phyloP scores from a whole-genome alignment of 1,140 invertebrate species.

The Halotydeus destructor region DNA sequence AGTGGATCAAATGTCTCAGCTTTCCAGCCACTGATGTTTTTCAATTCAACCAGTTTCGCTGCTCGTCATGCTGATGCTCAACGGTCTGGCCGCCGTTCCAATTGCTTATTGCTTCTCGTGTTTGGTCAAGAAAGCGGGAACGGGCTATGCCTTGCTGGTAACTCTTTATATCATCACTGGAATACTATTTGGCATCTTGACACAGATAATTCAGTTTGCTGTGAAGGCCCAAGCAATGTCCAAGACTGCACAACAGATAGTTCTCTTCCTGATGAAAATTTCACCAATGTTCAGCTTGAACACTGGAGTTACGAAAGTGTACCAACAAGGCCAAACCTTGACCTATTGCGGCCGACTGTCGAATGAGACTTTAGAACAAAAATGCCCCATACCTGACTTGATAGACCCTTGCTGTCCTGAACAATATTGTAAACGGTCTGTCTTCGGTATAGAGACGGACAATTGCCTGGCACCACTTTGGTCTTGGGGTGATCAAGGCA shows the following conservation, averaged over 20 bases:
- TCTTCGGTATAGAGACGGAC: too few species aligned
- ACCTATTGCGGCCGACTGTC: not conserved
- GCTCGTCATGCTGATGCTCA: conserved; percentile 12
- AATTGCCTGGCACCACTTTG: too few species aligned
- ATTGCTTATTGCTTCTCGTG: conserved; percentile 17
- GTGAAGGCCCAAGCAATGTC: not conserved
- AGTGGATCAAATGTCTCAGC: too few species aligned
- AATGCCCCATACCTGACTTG: too few species aligned
- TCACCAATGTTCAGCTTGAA: not conserved
- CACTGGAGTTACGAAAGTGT: not conserved
- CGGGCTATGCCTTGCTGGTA: conserved; percentile 14
- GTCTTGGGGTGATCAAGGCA: not conserved
- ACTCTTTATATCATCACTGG: conserved; percentile 12
- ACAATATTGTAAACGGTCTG: too few species aligned
- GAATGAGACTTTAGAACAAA: too few species aligned
- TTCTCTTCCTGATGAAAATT: not conserved
- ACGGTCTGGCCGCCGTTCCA: conserved; percentile 17
- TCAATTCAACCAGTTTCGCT: not conserved
- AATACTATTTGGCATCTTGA: not conserved
- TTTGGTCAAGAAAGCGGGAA: conserved; percentile 8
- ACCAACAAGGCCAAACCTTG: not conserved
- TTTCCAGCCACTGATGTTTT: not conserved
- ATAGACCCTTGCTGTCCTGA: too few species aligned
- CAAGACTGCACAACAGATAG: not conserved
- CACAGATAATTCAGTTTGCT: not conserved